These are phyloP conservation scores for Deilephila porcellus DNA, from an alignment of 2,888 invertebrate species.

Conservation along the genomic window DNA sequence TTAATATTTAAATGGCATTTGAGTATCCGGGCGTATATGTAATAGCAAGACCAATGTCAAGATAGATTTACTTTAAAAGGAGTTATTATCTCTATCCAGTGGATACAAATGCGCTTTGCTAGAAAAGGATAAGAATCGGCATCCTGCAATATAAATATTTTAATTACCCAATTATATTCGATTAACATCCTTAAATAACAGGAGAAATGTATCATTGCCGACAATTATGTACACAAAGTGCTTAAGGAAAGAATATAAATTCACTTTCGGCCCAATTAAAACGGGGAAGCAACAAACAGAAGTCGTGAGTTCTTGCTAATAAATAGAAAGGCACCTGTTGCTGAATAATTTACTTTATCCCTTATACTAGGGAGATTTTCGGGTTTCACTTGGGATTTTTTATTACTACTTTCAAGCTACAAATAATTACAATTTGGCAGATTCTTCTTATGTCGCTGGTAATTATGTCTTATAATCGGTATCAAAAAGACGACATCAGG, in stretches of 20 bases:
- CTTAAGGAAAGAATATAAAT: slow-evolving; percentile 26
- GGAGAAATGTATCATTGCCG: slow-evolving; percentile 1
- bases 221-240: slow-evolving; percentile 5
- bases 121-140: background rate
- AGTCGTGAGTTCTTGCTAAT: slow-evolving; percentile 27
- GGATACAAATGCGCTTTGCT: no score
- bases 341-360: slow-evolving; percentile 27
- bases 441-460: no score
- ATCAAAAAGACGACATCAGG: no score
- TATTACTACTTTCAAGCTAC: background rate
- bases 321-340: slow-evolving; percentile 27
- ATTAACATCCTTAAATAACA: slow-evolving; percentile 1
- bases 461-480: no score
- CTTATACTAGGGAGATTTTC: background rate
- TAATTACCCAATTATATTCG: background rate
- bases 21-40: no score
- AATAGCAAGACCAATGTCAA: no score
- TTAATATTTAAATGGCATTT: no score
- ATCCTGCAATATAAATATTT: background rate
- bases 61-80: no score
- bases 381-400: background rate
- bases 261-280: slow-evolving; percentile 29
- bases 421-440: no score
- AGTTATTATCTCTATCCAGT: no score
- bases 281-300: slow-evolving; percentile 26